These are phyloP conservation scores for Scaptomyza parva DNA, from an alignment of 2,888 invertebrate species.

Conservation along the genomic window DNA sequence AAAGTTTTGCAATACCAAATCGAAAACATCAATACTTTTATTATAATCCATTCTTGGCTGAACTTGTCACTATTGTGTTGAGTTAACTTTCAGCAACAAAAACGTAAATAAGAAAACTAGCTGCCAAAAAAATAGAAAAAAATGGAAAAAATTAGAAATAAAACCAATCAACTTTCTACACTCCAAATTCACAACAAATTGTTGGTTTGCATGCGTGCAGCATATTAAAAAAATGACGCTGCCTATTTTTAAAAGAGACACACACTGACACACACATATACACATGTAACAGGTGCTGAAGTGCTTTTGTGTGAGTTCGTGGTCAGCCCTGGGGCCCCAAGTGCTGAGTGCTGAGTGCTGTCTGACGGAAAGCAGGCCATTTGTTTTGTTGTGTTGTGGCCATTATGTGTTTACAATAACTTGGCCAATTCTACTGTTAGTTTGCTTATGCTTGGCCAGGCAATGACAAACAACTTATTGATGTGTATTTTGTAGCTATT, in stretches of 20 bases:
- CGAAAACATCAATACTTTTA: background rate
- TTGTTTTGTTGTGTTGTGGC: slow-evolving; percentile 3
- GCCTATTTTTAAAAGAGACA: slow-evolving; percentile 54
- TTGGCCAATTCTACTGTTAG: slow-evolving; percentile 58
- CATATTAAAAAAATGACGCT: slow-evolving; percentile 78
- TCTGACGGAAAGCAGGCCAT: slow-evolving; percentile 38
- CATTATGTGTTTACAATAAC: slow-evolving; percentile 23
- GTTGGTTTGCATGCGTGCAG: slow-evolving; percentile 79
- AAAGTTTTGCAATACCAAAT: background rate
- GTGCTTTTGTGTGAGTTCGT: slow-evolving; percentile 45
- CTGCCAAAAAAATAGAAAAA: slow-evolving; percentile 1
- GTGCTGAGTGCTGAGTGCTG: slow-evolving; percentile 7
- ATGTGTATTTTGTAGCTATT: slow-evolving; percentile 3
- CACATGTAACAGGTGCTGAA: slow-evolving; percentile 46
- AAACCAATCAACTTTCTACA: slow-evolving; percentile 78
- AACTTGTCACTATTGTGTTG: slow-evolving; percentile 45
- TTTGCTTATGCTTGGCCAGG: slow-evolving; percentile 12
- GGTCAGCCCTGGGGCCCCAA: slow-evolving; percentile 49
- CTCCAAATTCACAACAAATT: slow-evolving; percentile 70
- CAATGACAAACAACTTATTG: slow-evolving; percentile 73
- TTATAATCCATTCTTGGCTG: background rate
- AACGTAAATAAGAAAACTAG: slow-evolving; percentile 23
- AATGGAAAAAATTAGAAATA: slow-evolving; percentile 38
- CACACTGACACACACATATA: slow-evolving; percentile 6
- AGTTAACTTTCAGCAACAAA: slow-evolving; percentile 39